Evolutionary conservation across 2,797 vertebrate species (phyloP), one percentile per base, ranked within the genome.

Genomic region (Perodicticus potto): DNA sequence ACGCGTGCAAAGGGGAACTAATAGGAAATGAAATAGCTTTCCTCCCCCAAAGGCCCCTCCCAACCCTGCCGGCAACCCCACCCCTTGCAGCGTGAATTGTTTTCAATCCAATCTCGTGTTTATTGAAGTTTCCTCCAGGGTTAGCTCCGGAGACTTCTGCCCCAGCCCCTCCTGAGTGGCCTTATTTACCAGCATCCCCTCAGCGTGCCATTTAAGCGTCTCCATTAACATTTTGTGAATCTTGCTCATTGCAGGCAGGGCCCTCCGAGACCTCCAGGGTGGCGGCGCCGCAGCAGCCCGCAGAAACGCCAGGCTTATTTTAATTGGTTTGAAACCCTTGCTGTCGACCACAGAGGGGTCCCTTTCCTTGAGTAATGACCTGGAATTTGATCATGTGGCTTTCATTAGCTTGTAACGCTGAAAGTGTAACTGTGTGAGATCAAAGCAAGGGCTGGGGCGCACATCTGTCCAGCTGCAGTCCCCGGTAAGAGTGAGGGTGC

Each of bases 151-250:
- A 89, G 96, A 55, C 80, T 23, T 77, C 70, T 76, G 63, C 91
- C 84, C 92, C 91, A 73, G 61, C 85, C 95, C 87, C 85, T 53
- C 72, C 65, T 2, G 20, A 13, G 95, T 76, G 96, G 97, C 91
- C 73, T 73, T 57, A 59, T 96, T 96, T 96, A 70, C 91, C 82
- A 94, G 95, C 83, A 55, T 55, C 80, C 92, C 98, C 98, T 98
- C 37, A 74, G 95, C 85, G 93, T 87, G 96, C 98, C 98, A 98
- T 98, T 98, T 98, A 97, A 97, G 97, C 65, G 0, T 97, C 98
- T 97, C 98, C 98, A 97, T 98, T 97, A 98, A 98, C 98, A 98
- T 98, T 98, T 98, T 70, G 95, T 98, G 98, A 97, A 86, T 98
- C 98, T 96, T 95, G 97, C 98, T 99, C 94, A 94, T 97, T 77